Percentiles rank a stretch among this genome's conserved stretches.
These are phyloP conservation scores for Ephialtes manifestator DNA, from an alignment of 2,888 invertebrate genomes.

Conservation along the genomic window DNA sequence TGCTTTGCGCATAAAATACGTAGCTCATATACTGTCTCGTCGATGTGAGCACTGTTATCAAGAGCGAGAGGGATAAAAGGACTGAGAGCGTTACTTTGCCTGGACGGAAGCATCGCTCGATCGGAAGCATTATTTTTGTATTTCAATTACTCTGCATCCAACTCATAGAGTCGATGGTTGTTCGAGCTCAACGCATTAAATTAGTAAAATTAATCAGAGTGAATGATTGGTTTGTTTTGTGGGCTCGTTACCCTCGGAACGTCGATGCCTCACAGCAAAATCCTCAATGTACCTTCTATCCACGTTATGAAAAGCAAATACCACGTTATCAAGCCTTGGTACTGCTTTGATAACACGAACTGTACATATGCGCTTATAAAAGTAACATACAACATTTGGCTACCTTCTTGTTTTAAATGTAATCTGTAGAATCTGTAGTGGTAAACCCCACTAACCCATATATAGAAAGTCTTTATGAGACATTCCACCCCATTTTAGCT, in stretches of 20 bases:
- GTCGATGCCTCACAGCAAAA: conserved; percentile 68
- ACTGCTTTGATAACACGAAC: not conserved
- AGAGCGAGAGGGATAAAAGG: not conserved
- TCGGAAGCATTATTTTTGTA: conserved; percentile 60
- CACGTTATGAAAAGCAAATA: conserved; percentile 50
- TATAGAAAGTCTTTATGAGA: no score
- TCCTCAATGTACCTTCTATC: conserved; percentile 74
- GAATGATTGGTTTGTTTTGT: conserved; percentile 75
- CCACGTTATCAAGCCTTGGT: not conserved
- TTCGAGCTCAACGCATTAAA: conserved; percentile 75
- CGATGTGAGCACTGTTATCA: not conserved
- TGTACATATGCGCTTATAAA: not conserved
- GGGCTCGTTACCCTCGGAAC: conserved; percentile 43
- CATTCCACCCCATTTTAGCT: not conserved
- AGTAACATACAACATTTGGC: not conserved
- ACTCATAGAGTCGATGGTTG: conserved; percentile 1
- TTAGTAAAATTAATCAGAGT: conserved; percentile 78
- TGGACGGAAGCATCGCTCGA: conserved; percentile 13
- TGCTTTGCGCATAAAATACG: conserved; percentile 28
- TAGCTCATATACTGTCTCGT: not conserved
- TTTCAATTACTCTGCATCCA: conserved; percentile 46
- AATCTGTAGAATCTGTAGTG: not conserved
- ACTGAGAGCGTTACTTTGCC: conserved; percentile 9
- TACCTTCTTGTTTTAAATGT: not conserved
- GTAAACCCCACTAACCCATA: not conserved